Percentiles rank a stretch among this genome's conserved stretches.
phyloP scores from a whole-genome alignment of 2,113 vertebrate species.

The Apistogramma diplotaenia region DNA sequence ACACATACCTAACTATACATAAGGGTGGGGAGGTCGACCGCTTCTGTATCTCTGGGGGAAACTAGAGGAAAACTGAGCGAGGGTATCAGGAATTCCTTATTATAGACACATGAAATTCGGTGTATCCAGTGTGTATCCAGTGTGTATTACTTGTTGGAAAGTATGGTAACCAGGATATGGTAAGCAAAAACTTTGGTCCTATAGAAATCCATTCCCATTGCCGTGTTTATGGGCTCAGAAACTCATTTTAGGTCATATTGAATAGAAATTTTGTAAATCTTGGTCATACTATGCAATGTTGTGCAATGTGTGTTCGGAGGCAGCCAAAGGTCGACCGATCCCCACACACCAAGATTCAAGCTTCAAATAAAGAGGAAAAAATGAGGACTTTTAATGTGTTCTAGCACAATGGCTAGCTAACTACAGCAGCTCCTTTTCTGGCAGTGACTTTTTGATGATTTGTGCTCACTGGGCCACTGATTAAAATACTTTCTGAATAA shows the following conservation, averaged over 20 bases:
- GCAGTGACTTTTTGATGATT: neutral
- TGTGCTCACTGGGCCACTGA: neutral
- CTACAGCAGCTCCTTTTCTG: neutral
- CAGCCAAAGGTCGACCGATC: too few species aligned
- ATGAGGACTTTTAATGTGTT: neutral
- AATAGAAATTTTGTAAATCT: too few species aligned
- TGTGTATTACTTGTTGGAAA: neutral
- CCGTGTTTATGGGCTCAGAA: too few species aligned
- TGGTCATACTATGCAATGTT: too few species aligned
- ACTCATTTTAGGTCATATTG: too few species aligned
- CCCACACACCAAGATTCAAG: neutral
- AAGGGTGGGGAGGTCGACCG: neutral
- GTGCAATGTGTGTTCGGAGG: too few species aligned
- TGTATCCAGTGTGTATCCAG: too few species aligned
- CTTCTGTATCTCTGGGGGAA: neutral
- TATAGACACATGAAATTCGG: neutral
- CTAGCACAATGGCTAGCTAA: neutral
- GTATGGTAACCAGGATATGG: neutral
- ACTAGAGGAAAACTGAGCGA: neutral
- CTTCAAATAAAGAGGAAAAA: neutral
- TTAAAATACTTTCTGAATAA: neutral
- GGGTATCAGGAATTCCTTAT: neutral
- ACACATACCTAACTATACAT: conserved; percentile 14
- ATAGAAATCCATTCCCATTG: too few species aligned
- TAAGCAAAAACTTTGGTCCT: neutral